A percentile compares a stretch with the other conserved stretches of the same genome.
Evolutionary conservation across 2,113 vertebrate species (phyloP).

Genomic region (Odontophorus gujanensis): DNA sequence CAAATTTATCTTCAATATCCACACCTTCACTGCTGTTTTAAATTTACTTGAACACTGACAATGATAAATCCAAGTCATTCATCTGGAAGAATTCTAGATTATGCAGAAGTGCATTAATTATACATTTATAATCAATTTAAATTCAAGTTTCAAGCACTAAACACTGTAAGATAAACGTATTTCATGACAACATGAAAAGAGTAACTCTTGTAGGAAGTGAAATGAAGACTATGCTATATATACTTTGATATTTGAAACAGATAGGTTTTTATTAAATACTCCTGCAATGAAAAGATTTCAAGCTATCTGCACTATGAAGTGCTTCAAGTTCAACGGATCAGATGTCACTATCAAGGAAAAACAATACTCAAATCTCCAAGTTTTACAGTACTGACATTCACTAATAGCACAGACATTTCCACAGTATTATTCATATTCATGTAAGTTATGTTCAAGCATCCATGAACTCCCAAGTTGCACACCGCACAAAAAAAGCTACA

Average conservation of each 20-base stretch:
- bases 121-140: not conserved
- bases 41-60: not conserved
- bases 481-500: not conserved
- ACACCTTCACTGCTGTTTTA: not conserved
- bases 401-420: not conserved
- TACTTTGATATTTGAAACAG: not conserved
- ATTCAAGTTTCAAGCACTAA: not conserved
- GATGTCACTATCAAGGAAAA: not conserved
- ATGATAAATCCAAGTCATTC: not conserved
- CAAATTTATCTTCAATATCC: not conserved
- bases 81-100: not conserved
- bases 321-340: not conserved
- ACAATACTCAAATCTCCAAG: not conserved
- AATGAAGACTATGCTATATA: not conserved
- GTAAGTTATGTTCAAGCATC: not conserved
- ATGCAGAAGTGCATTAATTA: not conserved
- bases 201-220: not conserved
- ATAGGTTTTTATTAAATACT: too few relatives aligned
- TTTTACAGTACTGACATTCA: not conserved
- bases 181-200: not conserved
- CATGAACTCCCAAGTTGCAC: not conserved
- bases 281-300: too few relatives aligned
- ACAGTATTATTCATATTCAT: not conserved
- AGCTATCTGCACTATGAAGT: not conserved
- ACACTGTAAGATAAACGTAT: rapidly evolving